Conservation (phyloP, 2,113 vertebrate species). For the Halcyon senegalensis region DNA sequence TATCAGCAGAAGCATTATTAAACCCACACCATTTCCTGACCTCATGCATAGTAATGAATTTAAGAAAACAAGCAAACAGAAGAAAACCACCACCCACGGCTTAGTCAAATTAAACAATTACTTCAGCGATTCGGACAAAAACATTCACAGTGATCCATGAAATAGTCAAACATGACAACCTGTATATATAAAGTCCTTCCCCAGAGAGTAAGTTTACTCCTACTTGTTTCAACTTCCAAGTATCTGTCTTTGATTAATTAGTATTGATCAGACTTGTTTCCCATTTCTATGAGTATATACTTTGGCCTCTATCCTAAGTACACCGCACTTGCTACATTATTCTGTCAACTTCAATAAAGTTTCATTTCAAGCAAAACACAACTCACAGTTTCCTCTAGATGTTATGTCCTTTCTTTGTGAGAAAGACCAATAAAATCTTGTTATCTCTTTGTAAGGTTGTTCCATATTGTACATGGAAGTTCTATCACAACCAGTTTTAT, state of each 20-base stretch:
- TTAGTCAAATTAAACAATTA: neutral
- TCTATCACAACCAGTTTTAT: neutral
- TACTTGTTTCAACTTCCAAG: neutral
- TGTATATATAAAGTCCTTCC: neutral
- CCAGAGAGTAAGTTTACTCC: neutral
- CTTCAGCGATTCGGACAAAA: neutral
- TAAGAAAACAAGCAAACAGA: neutral
- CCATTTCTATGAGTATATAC: neutral
- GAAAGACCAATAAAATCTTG: neutral
- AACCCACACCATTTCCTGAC: neutral
- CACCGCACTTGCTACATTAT: neutral
- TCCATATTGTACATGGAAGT: rapidly evolving
- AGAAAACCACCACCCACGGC: neutral
- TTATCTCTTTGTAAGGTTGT: neutral
- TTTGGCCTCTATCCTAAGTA: neutral
- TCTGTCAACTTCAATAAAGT: neutral
- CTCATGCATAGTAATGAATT: neutral
- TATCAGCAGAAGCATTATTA: neutral
- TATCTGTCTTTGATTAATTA: neutral
- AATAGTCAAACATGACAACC: neutral
- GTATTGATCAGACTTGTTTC: neutral
- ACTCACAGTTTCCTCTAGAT: neutral
- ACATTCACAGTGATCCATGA: neutral
- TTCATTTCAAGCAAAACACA: neutral
- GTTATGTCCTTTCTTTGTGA: neutral